Evolutionary conservation across 1,140 invertebrate species (phyloP).

Genomic region (Drosophila seguyi): DNA sequence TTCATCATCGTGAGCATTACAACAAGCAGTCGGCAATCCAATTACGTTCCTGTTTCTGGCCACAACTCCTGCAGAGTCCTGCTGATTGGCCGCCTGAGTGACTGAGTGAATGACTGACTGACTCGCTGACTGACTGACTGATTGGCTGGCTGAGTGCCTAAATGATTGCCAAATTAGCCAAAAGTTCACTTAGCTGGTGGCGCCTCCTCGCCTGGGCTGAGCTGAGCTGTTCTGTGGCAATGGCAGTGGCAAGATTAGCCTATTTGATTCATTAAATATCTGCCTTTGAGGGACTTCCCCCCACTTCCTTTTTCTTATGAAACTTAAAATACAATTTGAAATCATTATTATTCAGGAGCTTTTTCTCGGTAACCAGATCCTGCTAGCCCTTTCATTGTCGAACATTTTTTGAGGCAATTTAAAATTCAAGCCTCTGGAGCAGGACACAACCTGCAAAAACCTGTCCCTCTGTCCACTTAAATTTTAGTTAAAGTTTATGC

Average conservation of each 20-base stretch:
- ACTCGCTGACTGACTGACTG: conserved; percentile 38
- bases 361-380: conserved; percentile 21
- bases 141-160: conserved; percentile 55
- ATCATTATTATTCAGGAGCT: conserved; percentile 35
- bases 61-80: conserved; percentile 15
- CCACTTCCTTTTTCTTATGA: not conserved
- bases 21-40: conserved; percentile 56
- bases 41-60: conserved; percentile 61
- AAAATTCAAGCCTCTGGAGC: conserved; percentile 36
- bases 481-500: conserved; percentile 71
- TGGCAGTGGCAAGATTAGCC: conserved; percentile 8
- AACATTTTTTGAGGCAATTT: conserved; percentile 55
- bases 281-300: not conserved
- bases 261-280: conserved; percentile 20
- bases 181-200: conserved; percentile 57
- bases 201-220: not conserved
- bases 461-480: conserved; percentile 34
- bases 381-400: conserved; percentile 31
- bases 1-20: conserved; percentile 46
- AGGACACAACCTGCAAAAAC: not conserved
- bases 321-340: conserved; percentile 37
- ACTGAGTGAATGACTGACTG: conserved; percentile 28
- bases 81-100: conserved; percentile 34
- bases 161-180: conserved; percentile 73
- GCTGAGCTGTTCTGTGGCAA: not conserved